Evolutionary conservation across 1,140 invertebrate genomes (phyloP).

Genomic region (Tetragnatha versicolor): DNA sequence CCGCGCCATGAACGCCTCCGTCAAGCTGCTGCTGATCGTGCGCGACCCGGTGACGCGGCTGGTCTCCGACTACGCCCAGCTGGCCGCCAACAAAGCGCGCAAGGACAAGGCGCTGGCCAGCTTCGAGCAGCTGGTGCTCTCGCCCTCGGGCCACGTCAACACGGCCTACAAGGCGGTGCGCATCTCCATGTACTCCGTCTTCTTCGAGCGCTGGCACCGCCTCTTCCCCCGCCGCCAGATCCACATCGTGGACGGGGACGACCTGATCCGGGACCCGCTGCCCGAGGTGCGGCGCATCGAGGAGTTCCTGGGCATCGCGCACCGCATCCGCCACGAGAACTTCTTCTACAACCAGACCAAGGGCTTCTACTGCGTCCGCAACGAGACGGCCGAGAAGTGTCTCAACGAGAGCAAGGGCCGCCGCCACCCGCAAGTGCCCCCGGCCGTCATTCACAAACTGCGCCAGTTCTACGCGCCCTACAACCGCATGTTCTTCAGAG

Average conservation of each 20-base stretch:
- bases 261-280: conserved; percentile 67
- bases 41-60: conserved; percentile 69
- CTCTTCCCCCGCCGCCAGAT: conserved; percentile 68
- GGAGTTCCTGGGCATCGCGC: conserved; percentile 66
- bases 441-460: conserved; percentile 61
- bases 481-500: conserved; percentile 63
- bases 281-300: conserved; percentile 67
- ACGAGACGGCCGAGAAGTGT: conserved; percentile 61
- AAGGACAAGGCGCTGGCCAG: conserved; percentile 54
- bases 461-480: conserved; percentile 62
- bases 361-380: conserved; percentile 68
- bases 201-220: conserved; percentile 80
- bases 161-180: conserved; percentile 78
- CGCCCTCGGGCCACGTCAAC: conserved; percentile 81
- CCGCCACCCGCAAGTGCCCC: conserved; percentile 63
- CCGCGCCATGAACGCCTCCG: conserved; percentile 66
- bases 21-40: conserved; percentile 69
- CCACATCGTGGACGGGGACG: conserved; percentile 69
- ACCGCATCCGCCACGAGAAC: conserved; percentile 64
- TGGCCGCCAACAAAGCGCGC: conserved; percentile 58
- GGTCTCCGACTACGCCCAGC: conserved; percentile 69
- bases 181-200: conserved; percentile 85
- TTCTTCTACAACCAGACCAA: conserved; percentile 69
- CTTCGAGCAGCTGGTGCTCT: conserved; percentile 80
- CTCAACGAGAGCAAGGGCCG: conserved; percentile 65